Percentiles rank a stretch among this genome's conserved stretches.
phyloP scores from a whole-genome alignment of 1,140 invertebrate species.

The Brachionus paranguensis region DNA sequence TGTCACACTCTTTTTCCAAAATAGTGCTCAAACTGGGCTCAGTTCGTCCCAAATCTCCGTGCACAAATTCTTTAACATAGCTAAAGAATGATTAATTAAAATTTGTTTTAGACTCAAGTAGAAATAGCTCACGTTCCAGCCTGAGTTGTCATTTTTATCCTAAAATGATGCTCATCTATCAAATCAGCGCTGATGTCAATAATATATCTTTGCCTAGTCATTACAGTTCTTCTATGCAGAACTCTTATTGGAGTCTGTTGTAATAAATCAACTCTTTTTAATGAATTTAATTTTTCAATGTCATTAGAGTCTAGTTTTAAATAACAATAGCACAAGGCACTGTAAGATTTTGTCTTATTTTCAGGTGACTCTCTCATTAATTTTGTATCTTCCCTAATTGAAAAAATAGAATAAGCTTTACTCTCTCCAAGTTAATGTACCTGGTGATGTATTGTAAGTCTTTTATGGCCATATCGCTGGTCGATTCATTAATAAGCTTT shows the following conservation, averaged over 20 bases:
- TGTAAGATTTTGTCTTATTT: conserved; percentile 74
- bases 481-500: conserved; percentile 60
- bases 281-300: conserved; percentile 57
- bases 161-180: conserved; percentile 57
- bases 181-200: conserved; percentile 60
- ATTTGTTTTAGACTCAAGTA: neutral
- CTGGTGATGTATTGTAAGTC: conserved; percentile 64
- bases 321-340: conserved; percentile 66
- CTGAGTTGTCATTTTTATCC: conserved; percentile 71
- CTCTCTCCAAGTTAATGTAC: conserved; percentile 48
- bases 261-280: conserved; percentile 40
- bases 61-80: conserved; percentile 93
- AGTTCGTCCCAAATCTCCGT: conserved; percentile 85
- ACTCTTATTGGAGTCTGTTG: conserved; percentile 63
- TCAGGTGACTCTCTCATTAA: conserved; percentile 79
- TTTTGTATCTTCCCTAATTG: conserved; percentile 61
- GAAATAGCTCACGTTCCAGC: conserved; percentile 69
- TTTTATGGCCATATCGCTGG: conserved; percentile 59
- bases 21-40: conserved; percentile 64
- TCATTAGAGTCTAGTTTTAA: conserved; percentile 51
- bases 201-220: conserved; percentile 63
- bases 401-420: neutral
- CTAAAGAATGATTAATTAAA: conserved; percentile 42
- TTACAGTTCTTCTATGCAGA: conserved; percentile 67
- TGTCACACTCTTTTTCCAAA: conserved; percentile 61